A percentile compares a stretch with the other conserved stretches of the same genome.
Conservation (phyloP, 1,140 invertebrate genomes). For the Manduca sexta region DNA sequence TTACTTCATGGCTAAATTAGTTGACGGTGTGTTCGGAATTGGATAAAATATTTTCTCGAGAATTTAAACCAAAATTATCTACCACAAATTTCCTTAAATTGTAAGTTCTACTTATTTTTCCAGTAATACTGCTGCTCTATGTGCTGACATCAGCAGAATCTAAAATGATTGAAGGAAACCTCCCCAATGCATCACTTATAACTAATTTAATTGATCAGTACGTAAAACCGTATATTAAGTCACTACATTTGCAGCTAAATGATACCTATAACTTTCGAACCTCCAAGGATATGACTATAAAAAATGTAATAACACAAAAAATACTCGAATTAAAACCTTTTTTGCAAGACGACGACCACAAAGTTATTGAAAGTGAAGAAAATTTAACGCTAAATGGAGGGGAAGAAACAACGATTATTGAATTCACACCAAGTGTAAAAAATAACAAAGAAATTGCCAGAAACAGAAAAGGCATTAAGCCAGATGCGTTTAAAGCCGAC, state of each 20-base stretch:
- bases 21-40: too few relatives aligned
- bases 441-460: conserved; percentile 3
- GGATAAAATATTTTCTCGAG: too few relatives aligned
- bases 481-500: conserved; percentile 19
- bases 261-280: conserved; percentile 3
- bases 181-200: conserved; percentile 13
- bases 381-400: conserved; percentile 25
- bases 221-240: conserved; percentile 20
- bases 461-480: conserved; percentile 9
- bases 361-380: conserved; percentile 8
- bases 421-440: conserved; percentile 24
- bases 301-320: conserved; percentile 32
- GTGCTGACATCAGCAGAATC: background rate
- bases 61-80: too few relatives aligned
- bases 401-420: conserved; percentile 44
- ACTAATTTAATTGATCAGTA: conserved; percentile 18
- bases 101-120: background rate
- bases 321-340: conserved; percentile 30
- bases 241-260: background rate
- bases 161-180: conserved; percentile 6
- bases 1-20: too few relatives aligned
- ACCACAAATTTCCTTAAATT: too few relatives aligned
- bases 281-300: conserved; percentile 11
- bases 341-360: conserved; percentile 33
- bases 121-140: conserved; percentile 2